phyloP scores from a whole-genome alignment of 2,888 invertebrate genomes.

The Drosophila siamana region DNA sequence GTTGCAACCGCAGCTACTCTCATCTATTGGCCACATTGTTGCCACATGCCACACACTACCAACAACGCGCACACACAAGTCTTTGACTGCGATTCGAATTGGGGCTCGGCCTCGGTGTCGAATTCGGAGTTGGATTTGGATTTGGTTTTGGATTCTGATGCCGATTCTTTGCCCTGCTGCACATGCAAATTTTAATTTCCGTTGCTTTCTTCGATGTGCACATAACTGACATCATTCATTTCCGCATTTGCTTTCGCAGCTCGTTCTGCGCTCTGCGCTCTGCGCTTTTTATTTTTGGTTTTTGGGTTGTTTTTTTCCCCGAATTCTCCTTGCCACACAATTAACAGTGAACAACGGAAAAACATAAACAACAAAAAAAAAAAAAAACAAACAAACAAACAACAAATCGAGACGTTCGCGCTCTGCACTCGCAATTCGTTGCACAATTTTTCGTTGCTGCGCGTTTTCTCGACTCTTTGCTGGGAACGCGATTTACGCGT shows the following conservation, averaged over 20 bases:
- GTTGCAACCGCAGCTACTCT: slow-evolving; percentile 28
- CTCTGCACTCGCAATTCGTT: neutral
- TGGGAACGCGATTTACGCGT: slow-evolving; percentile 40
- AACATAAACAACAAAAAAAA: slow-evolving; percentile 41
- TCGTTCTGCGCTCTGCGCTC: neutral
- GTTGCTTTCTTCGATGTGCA: slow-evolving; percentile 76
- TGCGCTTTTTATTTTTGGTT: neutral
- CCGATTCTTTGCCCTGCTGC: slow-evolving; percentile 28
- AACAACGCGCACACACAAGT: slow-evolving; percentile 3
- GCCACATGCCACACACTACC: slow-evolving; percentile 29
- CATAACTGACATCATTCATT: slow-evolving; percentile 78
- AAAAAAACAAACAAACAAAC: slow-evolving; percentile 19
- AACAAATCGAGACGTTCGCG: slow-evolving; percentile 4
- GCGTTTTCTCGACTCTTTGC: too few relatives aligned
- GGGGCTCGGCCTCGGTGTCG: slow-evolving; percentile 21
- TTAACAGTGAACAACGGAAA: neutral
- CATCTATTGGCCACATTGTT: slow-evolving; percentile 46
- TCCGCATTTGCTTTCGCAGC: slow-evolving; percentile 52
- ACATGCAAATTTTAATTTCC: slow-evolving; percentile 83
- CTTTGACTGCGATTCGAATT: slow-evolving; percentile 2
- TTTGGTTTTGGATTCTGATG: slow-evolving; percentile 25
- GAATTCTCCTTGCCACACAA: neutral
- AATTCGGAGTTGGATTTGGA: slow-evolving; percentile 23
- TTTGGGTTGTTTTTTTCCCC: neutral
- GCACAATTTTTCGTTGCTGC: neutral